Evolutionary conservation across 1,140 invertebrate species (phyloP), one percentile per base, ranked within the genome.

Genomic region (Hetaerina americana): DNA sequence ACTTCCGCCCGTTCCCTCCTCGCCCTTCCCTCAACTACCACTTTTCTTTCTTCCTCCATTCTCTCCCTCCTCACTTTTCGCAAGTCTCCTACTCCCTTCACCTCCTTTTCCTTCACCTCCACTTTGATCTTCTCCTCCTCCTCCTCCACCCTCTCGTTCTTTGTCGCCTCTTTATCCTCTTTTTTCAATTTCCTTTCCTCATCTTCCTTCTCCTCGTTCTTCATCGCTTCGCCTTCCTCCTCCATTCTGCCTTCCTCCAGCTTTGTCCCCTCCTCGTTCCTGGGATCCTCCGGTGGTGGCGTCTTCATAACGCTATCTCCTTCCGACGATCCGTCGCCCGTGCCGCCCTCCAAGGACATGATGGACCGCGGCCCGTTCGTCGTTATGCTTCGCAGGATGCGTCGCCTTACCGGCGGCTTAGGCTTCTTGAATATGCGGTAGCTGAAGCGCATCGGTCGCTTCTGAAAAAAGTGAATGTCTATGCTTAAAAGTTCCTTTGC

Each of bases 371-470:
- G 31, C 18, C 31, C 31, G 31, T 40, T 40, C 18, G 31, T 8
- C 6, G 31, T 40, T 6, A 40, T 40, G 18, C 31, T 40, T 18
- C 31, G 31, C 18, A 40, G 18, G 31, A 40, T 40, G 6, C 31
- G 6, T 18, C 31, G 31, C 31, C 18, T 40, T 18, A 40, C 31
- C 6, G 57, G 68, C 72, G 12, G 31, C 67, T 71, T 68, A 29
- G 70, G 72, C 66, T 71, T 75, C 75, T 83, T 77, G 70, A 81
- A 75, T 66, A 84, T 79, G 40, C 79, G 78, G 72, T 83, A 85
- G 72, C 77, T 78, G 72, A 85, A 81, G 27, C 80, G 77, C 83
- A 85, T 83, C 0, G 83, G 83, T 57, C 78, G 75, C 27, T 77
- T 78, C 83, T 84, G 76, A 40, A 77, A 78, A 69, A 72, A 68